Percentiles rank a stretch among this genome's conserved stretches.
phyloP scores from a whole-genome alignment of 1,140 invertebrate species.

The Drosophila ogumai region DNA sequence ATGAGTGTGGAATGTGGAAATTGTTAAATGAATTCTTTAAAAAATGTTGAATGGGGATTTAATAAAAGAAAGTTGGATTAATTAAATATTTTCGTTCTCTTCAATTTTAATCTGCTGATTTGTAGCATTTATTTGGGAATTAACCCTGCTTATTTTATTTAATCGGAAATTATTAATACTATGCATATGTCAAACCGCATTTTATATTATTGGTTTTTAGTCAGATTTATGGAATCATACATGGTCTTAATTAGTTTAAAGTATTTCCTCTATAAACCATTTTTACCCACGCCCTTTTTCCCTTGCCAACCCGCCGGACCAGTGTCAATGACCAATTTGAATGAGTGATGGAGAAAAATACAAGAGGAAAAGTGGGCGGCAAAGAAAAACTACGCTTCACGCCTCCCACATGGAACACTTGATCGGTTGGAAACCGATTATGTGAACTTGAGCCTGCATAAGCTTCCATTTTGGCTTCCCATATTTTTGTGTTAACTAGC shows the following conservation, averaged over 20 bases:
- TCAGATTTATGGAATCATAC: conserved; percentile 1
- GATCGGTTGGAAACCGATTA: conserved; percentile 27
- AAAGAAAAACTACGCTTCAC: conserved; percentile 44
- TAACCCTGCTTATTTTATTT: background rate
- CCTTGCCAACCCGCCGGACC: background rate
- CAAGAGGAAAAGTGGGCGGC: conserved; percentile 11
- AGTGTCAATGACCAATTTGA: conserved; percentile 57
- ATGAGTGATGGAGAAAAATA: conserved; percentile 21
- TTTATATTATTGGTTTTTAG: background rate
- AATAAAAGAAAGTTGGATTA: background rate
- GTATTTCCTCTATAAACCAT: conserved; percentile 53
- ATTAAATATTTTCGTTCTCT: background rate
- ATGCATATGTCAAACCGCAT: background rate
- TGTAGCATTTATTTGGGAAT: background rate
- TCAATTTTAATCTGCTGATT: background rate
- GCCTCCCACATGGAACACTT: conserved; percentile 52
- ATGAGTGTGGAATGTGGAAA: background rate
- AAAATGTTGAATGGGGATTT: too few species aligned
- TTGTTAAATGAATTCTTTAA: background rate
- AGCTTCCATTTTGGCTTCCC: conserved; percentile 19
- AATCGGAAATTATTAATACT: background rate
- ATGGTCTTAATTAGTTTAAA: conserved; percentile 9
- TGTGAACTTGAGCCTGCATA: conserved; percentile 31
- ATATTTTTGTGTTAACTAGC: conserved; percentile 58
- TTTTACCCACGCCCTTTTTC: conserved; percentile 27